Evolutionary conservation across 1,140 invertebrate genomes (phyloP), one percentile per base, ranked within the genome.

Genomic region (Habropoda laboriosa): DNA sequence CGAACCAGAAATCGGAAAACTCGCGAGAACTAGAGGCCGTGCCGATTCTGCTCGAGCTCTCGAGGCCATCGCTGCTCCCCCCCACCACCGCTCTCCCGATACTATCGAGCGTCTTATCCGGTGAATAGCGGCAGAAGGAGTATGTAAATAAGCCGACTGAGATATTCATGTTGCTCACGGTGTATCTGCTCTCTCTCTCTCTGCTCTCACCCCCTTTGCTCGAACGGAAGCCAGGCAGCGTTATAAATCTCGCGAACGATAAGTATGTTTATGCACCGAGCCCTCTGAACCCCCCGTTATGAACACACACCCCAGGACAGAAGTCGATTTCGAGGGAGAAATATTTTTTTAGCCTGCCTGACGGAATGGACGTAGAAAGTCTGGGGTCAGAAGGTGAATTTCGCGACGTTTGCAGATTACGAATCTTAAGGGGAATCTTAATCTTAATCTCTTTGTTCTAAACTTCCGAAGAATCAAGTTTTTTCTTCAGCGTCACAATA

Each of bases 141-240:
- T 80, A 83, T 86, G 84, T 86, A 86, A 86, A 86, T 86, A 86
- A 86, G 80, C 77, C 38, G 77, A 79, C 72, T 86, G 80, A 86
- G 80, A 86, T 86, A 86, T 86, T 86, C 85, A 82, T 86, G 83
- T 75, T 58, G 61, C 71, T 63, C 68, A 64, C 61, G 51, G 51
- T 82, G 74, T 75, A 24, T 66, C 61, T 58, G 45, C 61, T 60
- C 30, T 40, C 53, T 12, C 42, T 6, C 30, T 60, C 30, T 55
- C 64, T 12, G 42, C 30, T 60, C 30, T 55, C 64, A 24, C 47
- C 24, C 51, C 63, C 30, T n/a, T n/a, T 45, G 2, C 32, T 64
- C 60, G 18, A 21, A 38, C 58, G 55, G 30, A 27, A 27, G 35
- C 70, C 13, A 5, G 42, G 4, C n/a, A 49, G 74, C 49, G 64